Percentiles rank a stretch among this genome's conserved stretches.
Evolutionary conservation across 2,797 vertebrate species (phyloP).

Genomic region (Myotis myotis): DNA sequence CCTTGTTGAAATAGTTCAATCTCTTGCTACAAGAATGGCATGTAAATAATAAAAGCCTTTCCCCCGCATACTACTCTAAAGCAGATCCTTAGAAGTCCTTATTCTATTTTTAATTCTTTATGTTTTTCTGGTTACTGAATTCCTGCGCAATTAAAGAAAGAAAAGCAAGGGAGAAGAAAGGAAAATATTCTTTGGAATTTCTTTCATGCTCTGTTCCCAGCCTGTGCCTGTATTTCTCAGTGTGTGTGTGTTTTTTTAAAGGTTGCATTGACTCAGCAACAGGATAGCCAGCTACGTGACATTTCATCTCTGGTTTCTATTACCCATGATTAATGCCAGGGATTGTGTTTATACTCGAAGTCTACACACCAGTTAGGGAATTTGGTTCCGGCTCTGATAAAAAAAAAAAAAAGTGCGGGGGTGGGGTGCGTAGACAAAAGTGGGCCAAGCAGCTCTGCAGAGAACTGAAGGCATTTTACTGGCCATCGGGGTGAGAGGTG

Average conservation of each 20-base stretch:
- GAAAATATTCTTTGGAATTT: slow-evolving; percentile 82
- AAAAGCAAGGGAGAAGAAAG: slow-evolving; percentile 4
- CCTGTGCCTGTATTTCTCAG: slow-evolving; percentile 82
- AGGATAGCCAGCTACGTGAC: slow-evolving; percentile 80
- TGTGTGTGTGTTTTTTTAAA: slow-evolving; percentile 34
- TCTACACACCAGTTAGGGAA: slow-evolving; percentile 81
- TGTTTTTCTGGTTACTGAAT: slow-evolving; percentile 80
- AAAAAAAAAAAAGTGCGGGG: background rate
- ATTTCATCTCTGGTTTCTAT: slow-evolving; percentile 87
- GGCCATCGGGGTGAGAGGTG: slow-evolving; percentile 17
- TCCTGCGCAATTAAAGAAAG: slow-evolving; percentile 68
- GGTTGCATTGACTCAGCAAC: slow-evolving; percentile 85
- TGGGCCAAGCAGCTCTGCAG: slow-evolving; percentile 43
- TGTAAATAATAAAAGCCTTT: slow-evolving; percentile 35
- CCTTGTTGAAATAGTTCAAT: slow-evolving; percentile 60
- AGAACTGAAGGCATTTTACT: background rate
- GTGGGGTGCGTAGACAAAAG: background rate
- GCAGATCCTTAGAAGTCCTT: slow-evolving; percentile 57
- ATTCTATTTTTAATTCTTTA: slow-evolving; percentile 82
- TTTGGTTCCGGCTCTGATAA: slow-evolving; percentile 78
- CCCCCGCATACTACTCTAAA: background rate
- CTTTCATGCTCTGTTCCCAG: slow-evolving; percentile 83
- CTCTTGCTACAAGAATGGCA: slow-evolving; percentile 3
- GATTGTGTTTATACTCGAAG: slow-evolving; percentile 82
- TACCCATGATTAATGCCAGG: slow-evolving; percentile 87